Evolutionary conservation across 2,888 invertebrate genomes (phyloP).

Genomic region (Tetragnatha montana): DNA sequence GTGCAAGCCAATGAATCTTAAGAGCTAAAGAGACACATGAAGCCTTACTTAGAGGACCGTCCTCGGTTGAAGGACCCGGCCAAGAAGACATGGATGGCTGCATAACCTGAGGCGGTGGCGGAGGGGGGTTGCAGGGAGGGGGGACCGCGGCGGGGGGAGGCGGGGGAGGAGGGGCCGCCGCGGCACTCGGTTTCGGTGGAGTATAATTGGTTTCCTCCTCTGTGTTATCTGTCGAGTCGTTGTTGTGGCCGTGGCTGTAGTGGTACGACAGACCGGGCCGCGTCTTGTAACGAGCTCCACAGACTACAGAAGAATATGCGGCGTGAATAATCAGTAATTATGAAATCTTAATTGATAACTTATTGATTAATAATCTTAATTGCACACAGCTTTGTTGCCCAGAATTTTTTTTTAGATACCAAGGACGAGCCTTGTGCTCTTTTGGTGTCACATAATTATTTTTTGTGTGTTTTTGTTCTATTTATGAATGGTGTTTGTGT

Average conservation of each 20-base stretch:
- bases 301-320: slow-evolving; percentile 80
- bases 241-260: slow-evolving; percentile 84
- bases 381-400: no score
- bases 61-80: slow-evolving; percentile 68
- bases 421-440: no score
- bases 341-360: not conserved
- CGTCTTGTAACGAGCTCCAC: slow-evolving; percentile 97
- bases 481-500: no score
- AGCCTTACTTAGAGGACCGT: slow-evolving; percentile 63
- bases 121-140: slow-evolving; percentile 1
- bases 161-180: slow-evolving; percentile 55
- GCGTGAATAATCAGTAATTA: not conserved
- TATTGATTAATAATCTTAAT: no score
- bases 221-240: slow-evolving; percentile 71
- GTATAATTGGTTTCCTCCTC: slow-evolving; percentile 71
- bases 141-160: slow-evolving; percentile 74
- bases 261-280: slow-evolving; percentile 96
- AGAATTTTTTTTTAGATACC: no score
- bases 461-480: no score
- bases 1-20: not conserved
- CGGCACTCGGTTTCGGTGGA: slow-evolving; percentile 65
- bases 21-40: not conserved
- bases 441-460: no score
- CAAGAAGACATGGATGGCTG: slow-evolving; percentile 68
- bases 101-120: slow-evolving; percentile 50